phyloP scores from a whole-genome alignment of 2,113 vertebrate genomes.

The Mugil cephalus region DNA sequence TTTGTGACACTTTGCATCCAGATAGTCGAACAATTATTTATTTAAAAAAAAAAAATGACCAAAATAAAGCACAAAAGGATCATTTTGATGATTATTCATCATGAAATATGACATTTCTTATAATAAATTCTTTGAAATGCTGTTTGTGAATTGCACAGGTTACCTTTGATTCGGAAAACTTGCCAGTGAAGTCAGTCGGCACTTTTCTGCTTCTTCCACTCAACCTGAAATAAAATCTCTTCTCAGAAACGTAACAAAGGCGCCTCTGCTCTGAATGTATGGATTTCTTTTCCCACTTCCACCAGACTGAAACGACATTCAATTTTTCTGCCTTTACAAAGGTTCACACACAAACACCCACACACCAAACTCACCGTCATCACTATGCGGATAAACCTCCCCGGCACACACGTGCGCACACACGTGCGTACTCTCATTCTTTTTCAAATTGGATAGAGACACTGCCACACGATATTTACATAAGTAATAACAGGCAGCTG shows the following conservation, averaged over 20 bases:
- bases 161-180: too few relatives aligned
- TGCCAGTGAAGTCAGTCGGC: too few relatives aligned
- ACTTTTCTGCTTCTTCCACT: background rate
- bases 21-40: too few relatives aligned
- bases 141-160: too few relatives aligned
- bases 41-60: too few relatives aligned
- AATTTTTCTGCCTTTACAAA: constrained; percentile 29
- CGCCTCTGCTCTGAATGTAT: constrained; percentile 23
- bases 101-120: too few relatives aligned
- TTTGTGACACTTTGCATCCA: too few relatives aligned
- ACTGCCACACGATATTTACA: constrained; percentile 76
- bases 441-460: constrained; percentile 76
- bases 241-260: too few relatives aligned
- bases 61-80: too few relatives aligned
- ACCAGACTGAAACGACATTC: constrained; percentile 40
- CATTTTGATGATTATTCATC: too few relatives aligned
- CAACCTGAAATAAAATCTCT: background rate
- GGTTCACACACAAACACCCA: constrained; percentile 30
- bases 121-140: too few relatives aligned
- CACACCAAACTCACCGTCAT: constrained; percentile 32
- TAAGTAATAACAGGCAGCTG: constrained; percentile 75
- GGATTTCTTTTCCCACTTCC: constrained; percentile 15
- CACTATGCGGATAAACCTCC: constrained; percentile 44
- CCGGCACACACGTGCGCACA: constrained; percentile 17
- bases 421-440: constrained; percentile 56